Base-by-base conservation (phyloP, 2,797 vertebrate species). In the Anisognathus igniventris region DNA sequence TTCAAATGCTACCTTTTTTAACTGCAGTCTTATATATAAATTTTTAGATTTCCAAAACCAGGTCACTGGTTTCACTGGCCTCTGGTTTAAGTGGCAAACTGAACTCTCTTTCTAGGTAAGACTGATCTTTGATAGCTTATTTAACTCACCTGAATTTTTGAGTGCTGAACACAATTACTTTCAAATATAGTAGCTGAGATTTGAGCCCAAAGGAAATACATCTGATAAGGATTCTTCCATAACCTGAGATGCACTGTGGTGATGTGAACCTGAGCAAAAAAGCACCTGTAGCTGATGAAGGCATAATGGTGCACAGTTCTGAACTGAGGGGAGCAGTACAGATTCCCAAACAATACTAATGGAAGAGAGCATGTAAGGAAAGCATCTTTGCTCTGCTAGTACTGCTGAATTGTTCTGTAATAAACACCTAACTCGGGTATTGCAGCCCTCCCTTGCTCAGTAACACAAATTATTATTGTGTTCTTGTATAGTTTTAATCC, bases 1-100 rank as follows among this genome's bases (percentile, higher is more conserved):
- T 82, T 90, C 53, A 83, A 89, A 80, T 77, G 22, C 8, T 23
- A 47, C 25, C 51, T 74, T 53, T 90, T 82, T 37, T 50, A 93
- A 89, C 31, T 80, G 54, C n/a, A 51, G 42, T 37, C 30, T 62
- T 77, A 13, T 4, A 6, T 47, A 19, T 57, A 35, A 10, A 4
- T 56, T 82, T 93, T 33, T 82, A 97, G 97, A 71, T 94, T 65
- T 90, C 92, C 48, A 97, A 96, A 95, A 92, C 96, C 9, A 96
- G 95, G 70, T 95, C 93, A 0, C 37, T 96, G 86, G 76, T 92
- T 86, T 92, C 90, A 23, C 5, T 96, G 84, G 14, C 84, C 25
- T 95, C 96, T 75, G 89, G 78, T 60, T 70, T 77, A 42, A 91
- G 37, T 33, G 66, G 83, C 53, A 95, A 95, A 78, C 23, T 51